Conservation (phyloP, 2,113 vertebrate species). For the Thomomys bottae region DNA sequence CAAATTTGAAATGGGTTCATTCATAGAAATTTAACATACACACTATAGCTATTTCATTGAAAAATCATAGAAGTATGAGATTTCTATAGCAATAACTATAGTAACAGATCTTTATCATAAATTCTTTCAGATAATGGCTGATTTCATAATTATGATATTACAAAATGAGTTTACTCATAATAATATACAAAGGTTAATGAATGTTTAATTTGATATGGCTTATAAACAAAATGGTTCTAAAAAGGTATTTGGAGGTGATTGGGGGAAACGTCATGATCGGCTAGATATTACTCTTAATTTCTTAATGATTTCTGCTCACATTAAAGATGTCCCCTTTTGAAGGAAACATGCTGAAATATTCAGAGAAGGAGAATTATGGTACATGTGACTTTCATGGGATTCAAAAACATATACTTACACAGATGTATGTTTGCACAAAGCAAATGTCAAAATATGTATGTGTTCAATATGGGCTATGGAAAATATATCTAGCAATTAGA, state of each 20-base stretch:
- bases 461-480: background rate
- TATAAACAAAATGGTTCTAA: conserved; percentile 5
- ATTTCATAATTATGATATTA: background rate
- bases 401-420: background rate
- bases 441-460: conserved; percentile 13
- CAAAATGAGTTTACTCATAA: background rate
- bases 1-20: conserved; percentile 13
- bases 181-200: background rate
- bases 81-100: background rate
- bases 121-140: background rate
- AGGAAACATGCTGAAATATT: background rate
- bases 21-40: conserved; percentile 15
- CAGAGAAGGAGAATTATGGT: background rate
- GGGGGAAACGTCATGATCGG: background rate
- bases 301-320: background rate
- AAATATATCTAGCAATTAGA: background rate
- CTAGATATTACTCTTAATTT: background rate
- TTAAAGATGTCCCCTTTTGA: background rate
- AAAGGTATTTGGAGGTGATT: background rate
- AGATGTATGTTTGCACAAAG: background rate
- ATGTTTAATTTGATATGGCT: background rate
- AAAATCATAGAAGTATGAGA: background rate
- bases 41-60: background rate
- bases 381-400: conserved; percentile 13
- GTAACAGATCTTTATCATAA: background rate